Conservation (phyloP, 2,113 vertebrate genomes). For the Uria aalge region DNA sequence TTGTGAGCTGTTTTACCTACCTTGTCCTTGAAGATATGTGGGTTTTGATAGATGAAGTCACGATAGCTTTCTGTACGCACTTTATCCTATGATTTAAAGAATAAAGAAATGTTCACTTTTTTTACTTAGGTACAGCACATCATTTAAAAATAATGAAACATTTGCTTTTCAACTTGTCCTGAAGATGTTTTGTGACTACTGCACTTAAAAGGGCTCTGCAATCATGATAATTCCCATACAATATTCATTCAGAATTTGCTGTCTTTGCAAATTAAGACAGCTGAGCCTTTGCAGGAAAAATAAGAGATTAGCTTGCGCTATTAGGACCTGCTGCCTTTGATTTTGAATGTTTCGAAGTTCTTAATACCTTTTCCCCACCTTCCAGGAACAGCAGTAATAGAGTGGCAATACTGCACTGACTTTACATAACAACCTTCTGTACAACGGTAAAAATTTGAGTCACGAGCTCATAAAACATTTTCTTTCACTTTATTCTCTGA, state of each 20-base stretch:
- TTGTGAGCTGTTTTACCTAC: slow-evolving; percentile 71
- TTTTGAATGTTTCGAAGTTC: background rate
- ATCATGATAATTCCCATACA: background rate
- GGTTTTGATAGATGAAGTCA: slow-evolving; percentile 91
- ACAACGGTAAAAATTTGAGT: background rate
- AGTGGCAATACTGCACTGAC: background rate
- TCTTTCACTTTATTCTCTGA: background rate
- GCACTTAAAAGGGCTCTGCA: background rate
- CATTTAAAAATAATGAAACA: background rate
- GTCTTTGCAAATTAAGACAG: background rate
- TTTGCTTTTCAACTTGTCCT: background rate
- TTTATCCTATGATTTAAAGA: slow-evolving; percentile 80
- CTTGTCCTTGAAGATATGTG: slow-evolving; percentile 93
- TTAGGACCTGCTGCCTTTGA: background rate
- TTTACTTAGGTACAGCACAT: background rate
- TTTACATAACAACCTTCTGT: background rate
- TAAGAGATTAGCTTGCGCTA: background rate
- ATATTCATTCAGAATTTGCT: background rate
- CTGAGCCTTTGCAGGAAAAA: background rate
- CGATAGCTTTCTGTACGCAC: slow-evolving; percentile 93
- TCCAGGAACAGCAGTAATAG: background rate
- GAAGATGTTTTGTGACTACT: background rate
- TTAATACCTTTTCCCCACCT: background rate
- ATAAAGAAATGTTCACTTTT: background rate
- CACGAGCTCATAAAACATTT: background rate